Conservation (phyloP, 2,888 invertebrate genomes). For the Liodrosophila aerea region DNA sequence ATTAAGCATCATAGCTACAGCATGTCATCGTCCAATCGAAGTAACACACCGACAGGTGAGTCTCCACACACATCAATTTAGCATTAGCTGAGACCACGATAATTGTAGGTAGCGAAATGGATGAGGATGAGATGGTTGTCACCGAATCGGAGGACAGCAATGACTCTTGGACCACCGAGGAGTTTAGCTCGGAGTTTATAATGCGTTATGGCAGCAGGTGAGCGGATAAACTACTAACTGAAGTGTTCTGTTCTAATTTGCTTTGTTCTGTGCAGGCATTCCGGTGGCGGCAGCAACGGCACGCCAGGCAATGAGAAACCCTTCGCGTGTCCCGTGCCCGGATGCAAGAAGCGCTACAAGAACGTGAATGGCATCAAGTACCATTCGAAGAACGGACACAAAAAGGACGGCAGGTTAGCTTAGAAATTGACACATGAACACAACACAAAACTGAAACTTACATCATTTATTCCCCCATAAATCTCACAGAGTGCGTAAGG, state of each 20-base stretch:
- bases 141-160: slow-evolving; percentile 91
- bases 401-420: slow-evolving; percentile 91
- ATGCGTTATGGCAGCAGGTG: slow-evolving; percentile 88
- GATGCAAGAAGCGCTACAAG: slow-evolving; percentile 93
- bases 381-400: slow-evolving; percentile 93
- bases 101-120: slow-evolving; percentile 86
- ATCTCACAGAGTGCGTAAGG: slow-evolving; percentile 87
- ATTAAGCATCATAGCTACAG: slow-evolving; percentile 85
- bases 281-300: slow-evolving; percentile 83
- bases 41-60: slow-evolving; percentile 87
- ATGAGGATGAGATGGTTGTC: slow-evolving; percentile 87
- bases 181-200: slow-evolving; percentile 91
- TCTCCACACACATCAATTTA: slow-evolving; percentile 27
- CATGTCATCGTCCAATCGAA: slow-evolving; percentile 86
- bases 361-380: slow-evolving; percentile 95
- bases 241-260: too few species aligned
- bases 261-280: slow-evolving; percentile 81
- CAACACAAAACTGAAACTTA: slow-evolving; percentile 26
- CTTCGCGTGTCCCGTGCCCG: slow-evolving; percentile 92
- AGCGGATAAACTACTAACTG: slow-evolving; percentile 17
- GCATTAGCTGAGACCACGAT: too few species aligned
- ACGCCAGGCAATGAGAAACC: slow-evolving; percentile 87
- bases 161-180: slow-evolving; percentile 91
- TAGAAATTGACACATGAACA: slow-evolving; percentile 5
- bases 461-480: slow-evolving; percentile 26